Evolutionary conservation across 2,888 invertebrate species (phyloP), one percentile per base, ranked within the genome.

Genomic region (Parthenolecanium corni): DNA sequence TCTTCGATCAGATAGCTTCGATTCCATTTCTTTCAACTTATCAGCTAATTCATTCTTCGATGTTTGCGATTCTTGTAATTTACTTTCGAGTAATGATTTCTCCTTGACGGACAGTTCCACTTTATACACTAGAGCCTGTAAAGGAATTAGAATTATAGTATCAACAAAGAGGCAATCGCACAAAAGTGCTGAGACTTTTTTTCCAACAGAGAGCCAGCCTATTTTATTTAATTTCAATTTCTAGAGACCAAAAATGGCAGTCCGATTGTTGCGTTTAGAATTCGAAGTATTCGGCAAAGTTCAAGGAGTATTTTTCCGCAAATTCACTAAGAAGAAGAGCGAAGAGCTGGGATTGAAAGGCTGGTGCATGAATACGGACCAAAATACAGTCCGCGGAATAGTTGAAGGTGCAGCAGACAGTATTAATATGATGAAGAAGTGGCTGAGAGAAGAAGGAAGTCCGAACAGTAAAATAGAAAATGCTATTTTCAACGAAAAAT

Each of bases 281-380:
- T 67, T 67, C 46, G 67, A 67, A 64, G 64, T 67, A 11, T 65
- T 62, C 47, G 67, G 67, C 12, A 53, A 47, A 53, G 67, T 67
- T 9, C 67, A 67, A 51, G 62, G 64, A 31, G 66, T 65, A n/a
- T 46, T 53, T 52, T 67, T 67, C 65, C 71, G 74, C 5, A 71
- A 86, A 85, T 79, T 78, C 67, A 86, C 86, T 0, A 80, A 83
- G 70, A 74, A 78, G 64, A 78, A 82, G 72, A 83, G 82, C 0
- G 78, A 78, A 31, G 79, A 79, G 69, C 74, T 85, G 21, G 80
- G 80, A 1, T 69, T 86, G 2, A 78, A 76, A 65, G 87, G 86
- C 12, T 86, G 85, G 84, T 85, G 85, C 70, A 82, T 79, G 77
- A 86, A 86, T 70, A 86, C 86, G 0, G 69, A 75, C 1, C 70